phyloP scores from a whole-genome alignment of 2,797 vertebrate genomes.

The Mormyrops boulengeri region DNA sequence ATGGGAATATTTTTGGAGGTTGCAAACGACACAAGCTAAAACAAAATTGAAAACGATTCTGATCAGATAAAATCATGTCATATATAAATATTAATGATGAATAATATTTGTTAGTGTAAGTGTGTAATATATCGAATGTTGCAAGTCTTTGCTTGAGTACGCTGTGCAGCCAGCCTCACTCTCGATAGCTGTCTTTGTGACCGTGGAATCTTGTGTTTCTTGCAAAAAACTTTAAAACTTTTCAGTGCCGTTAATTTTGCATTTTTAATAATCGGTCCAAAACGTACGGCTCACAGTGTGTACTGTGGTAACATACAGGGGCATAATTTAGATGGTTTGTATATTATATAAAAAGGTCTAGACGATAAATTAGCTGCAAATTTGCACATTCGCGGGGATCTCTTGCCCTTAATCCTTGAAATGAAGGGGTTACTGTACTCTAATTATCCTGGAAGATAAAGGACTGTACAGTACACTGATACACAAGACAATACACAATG shows the following conservation, averaged over 20 bases:
- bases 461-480: not conserved
- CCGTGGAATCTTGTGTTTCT: not conserved
- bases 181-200: not conserved
- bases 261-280: not conserved
- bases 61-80: not conserved
- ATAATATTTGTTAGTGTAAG: not conserved
- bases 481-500: not conserved
- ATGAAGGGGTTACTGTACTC: not conserved
- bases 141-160: not conserved
- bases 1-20: not conserved
- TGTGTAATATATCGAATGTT: not conserved
- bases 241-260: not conserved
- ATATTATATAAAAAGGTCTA: not conserved
- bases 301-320: not conserved
- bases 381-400: not conserved
- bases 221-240: not conserved
- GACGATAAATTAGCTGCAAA: not conserved
- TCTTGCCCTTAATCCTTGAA: not conserved
- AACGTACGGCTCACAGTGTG: not conserved
- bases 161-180: not conserved
- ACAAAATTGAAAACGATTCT: not conserved
- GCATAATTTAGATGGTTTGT: not conserved
- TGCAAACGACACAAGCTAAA: not conserved
- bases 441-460: not conserved
- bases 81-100: not conserved